phyloP scores from a whole-genome alignment of 2,113 vertebrate species.

The Chauna torquata region DNA sequence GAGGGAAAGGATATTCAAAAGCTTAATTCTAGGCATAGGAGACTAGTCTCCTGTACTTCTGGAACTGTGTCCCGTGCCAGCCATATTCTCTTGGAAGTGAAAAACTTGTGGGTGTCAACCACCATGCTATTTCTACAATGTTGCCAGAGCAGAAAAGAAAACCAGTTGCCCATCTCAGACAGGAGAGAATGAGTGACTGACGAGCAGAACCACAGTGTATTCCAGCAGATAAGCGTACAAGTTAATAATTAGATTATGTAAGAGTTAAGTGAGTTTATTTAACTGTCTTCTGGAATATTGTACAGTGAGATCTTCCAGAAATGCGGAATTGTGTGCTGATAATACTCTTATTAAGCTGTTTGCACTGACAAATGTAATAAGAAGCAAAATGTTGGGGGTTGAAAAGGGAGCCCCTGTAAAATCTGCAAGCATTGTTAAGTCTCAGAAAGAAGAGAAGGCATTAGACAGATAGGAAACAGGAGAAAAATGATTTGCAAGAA shows the following conservation, averaged over 20 bases:
- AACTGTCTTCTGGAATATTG: background rate
- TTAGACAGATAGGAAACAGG: background rate
- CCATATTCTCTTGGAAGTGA: background rate
- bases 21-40: background rate
- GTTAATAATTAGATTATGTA: background rate
- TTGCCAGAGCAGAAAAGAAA: background rate
- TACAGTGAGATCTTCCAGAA: background rate
- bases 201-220: background rate
- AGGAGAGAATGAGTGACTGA: background rate
- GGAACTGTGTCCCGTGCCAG: background rate
- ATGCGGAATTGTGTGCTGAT: background rate
- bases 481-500: background rate
- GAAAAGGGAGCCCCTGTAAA: background rate
- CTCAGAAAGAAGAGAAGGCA: background rate
- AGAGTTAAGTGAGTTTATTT: background rate
- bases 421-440: background rate
- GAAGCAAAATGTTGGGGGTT: background rate
- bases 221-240: background rate
- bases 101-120: background rate
- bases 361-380: background rate
- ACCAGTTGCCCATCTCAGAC: background rate
- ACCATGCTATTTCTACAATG: background rate
- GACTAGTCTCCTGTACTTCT: background rate
- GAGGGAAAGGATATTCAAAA: background rate
- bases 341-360: background rate